Evolutionary conservation across 2,888 invertebrate species (phyloP).

Genomic region (Drosophila borealis): DNA sequence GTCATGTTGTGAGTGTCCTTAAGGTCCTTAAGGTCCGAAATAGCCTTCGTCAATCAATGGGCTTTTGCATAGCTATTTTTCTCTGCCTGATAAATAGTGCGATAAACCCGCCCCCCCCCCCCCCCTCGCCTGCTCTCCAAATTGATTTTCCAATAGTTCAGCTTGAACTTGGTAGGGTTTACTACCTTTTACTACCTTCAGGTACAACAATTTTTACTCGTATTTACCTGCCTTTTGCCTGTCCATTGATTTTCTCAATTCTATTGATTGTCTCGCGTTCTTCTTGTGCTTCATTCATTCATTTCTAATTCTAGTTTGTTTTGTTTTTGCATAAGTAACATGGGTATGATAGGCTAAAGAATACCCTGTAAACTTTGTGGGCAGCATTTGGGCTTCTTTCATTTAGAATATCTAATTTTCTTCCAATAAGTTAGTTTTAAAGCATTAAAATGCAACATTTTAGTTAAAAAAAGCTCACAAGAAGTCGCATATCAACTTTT

Average conservation of each 20-base stretch:
- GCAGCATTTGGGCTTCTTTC: background rate
- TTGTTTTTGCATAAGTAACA: background rate
- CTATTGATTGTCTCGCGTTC: constrained; percentile 42
- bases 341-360: background rate
- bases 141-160: constrained; percentile 59
- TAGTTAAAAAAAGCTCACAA: too few relatives aligned
- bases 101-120: constrained; percentile 11
- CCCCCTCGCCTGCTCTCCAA: constrained; percentile 18
- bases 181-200: background rate
- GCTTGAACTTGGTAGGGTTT: constrained; percentile 48
- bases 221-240: constrained; percentile 15
- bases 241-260: constrained; percentile 43
- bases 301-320: constrained; percentile 3
- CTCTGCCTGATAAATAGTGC: constrained; percentile 34
- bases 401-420: background rate
- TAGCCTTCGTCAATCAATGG: constrained; percentile 45
- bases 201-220: constrained; percentile 26
- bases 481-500: background rate
- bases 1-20: constrained; percentile 18
- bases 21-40: constrained; percentile 18
- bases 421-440: too few relatives aligned
- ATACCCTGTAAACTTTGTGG: constrained; percentile 6
- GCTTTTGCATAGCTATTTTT: constrained; percentile 35
- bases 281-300: constrained; percentile 13
- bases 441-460: too few relatives aligned